These are phyloP conservation scores for Cataglyphis albicans DNA, from an alignment of 2,888 invertebrate genomes.

Conservation along the genomic window DNA sequence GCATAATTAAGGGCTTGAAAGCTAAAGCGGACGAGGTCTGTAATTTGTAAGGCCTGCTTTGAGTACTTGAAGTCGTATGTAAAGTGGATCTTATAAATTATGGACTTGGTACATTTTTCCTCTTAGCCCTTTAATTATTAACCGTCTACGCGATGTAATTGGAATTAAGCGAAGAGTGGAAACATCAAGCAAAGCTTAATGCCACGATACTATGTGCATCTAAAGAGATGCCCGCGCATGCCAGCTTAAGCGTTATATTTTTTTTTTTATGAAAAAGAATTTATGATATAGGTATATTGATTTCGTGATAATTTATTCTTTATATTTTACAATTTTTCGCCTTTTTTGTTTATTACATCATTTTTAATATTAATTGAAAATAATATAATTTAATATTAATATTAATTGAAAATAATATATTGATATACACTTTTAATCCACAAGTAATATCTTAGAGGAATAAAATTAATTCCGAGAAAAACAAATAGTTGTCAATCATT, in stretches of 20 bases:
- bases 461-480: neutral
- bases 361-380: neutral
- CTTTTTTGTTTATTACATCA: neutral
- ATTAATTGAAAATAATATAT: neutral
- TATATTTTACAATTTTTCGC: neutral
- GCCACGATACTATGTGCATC: neutral
- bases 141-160: constrained; percentile 47
- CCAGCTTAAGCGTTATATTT: neutral
- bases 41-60: constrained; percentile 49
- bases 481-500: constrained; percentile 5
- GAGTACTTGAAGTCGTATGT: constrained; percentile 46
- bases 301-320: neutral
- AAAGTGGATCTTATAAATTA: constrained; percentile 50
- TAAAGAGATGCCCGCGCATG: constrained; percentile 9
- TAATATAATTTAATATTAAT: neutral
- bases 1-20: constrained; percentile 46
- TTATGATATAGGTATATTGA: neutral
- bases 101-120: constrained; percentile 41
- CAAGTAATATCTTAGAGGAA: constrained; percentile 3
- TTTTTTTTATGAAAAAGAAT: neutral
- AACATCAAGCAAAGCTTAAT: constrained; percentile 18
- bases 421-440: neutral
- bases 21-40: constrained; percentile 35
- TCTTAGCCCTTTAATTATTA: constrained; percentile 42
- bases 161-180: constrained; percentile 41